Base-by-base conservation (phyloP, 2,113 vertebrate genomes). In the Nipponia nippon region DNA sequence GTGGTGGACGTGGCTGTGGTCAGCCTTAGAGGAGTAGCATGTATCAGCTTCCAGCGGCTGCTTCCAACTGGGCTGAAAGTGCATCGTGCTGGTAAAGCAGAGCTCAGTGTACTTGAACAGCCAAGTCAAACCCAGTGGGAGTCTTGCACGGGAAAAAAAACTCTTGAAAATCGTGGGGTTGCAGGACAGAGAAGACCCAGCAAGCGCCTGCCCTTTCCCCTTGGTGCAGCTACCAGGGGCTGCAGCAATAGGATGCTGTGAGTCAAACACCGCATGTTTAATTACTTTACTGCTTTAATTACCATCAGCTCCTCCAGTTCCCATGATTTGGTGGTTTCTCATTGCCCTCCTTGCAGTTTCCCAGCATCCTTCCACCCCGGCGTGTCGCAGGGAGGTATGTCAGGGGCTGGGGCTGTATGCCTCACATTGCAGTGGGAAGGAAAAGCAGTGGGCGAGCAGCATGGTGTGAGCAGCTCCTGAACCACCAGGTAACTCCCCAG, bases 401-500 rank as follows among this genome's bases (percentile, higher is more conserved):
- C 12, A 17, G 78, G 25, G 16, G 3, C 40, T 53, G 69, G 47
- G 19, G 22, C 34, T 47, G 23, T 34, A 29, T 17, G 30, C 11
- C 40, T 38, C 18, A 1, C 0, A 0, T 36, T 0, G 0, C 12
- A 55, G 70, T 25, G 22, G n/a, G 27, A 82, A 15, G 14, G 50
- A 69, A 55, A 38, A 72, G 47, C 49, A 34, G 22, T 1, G 9
- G 22, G 18, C 0, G 2, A 73, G 16, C 0, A 0, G 17, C 12
- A 4, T 0, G 5, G 34, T 11, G 21, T 23, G 55, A 75, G 30
- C 72, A 32, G 32, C 6, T 72, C 62, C 58, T 87, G 55, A 63
- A 52, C 29, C 27, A 44, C 27, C 23, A 8, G 40, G 18, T 61
- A 72, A 13, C 18, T 21, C 10, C 49, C 4, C 6, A 3, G 36